Percentiles rank a stretch among this genome's conserved stretches.
These are phyloP conservation scores for Apis dorsata DNA, from an alignment of 1,140 invertebrate genomes.

Conservation along the genomic window DNA sequence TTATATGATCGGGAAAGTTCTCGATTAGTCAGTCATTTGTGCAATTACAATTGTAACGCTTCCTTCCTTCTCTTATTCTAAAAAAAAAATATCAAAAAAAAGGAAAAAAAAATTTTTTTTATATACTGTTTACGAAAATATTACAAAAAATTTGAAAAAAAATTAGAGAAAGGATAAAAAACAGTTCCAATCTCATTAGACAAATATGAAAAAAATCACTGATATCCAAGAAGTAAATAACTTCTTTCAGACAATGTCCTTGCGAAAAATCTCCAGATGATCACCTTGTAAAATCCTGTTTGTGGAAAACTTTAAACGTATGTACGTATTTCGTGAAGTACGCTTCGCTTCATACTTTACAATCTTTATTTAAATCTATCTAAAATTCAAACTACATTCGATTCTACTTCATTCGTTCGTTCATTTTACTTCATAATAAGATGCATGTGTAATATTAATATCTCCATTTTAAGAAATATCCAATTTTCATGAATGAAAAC, in stretches of 20 bases:
- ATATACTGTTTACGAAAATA: neutral
- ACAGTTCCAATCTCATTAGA: neutral
- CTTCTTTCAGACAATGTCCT: constrained; percentile 16
- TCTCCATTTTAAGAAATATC: too few relatives aligned
- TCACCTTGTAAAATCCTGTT: constrained; percentile 15
- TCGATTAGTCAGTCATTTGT: constrained; percentile 37
- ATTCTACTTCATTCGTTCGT: too few relatives aligned
- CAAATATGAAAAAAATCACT: neutral
- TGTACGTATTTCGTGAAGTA: constrained; percentile 13
- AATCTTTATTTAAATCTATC: neutral
- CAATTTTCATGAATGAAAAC: too few relatives aligned
- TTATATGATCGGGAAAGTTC: constrained; percentile 49
- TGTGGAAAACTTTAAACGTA: constrained; percentile 29
- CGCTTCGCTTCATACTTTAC: neutral
- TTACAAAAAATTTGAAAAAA: too few relatives aligned
- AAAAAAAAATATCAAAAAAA: neutral
- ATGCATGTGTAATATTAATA: too few relatives aligned
- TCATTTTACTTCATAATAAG: too few relatives aligned
- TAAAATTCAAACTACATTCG: neutral
- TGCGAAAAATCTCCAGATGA: constrained; percentile 34
- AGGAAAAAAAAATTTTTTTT: neutral
- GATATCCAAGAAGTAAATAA: neutral
- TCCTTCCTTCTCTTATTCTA: neutral
- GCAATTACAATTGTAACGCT: constrained; percentile 34
- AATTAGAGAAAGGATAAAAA: neutral